Conservation (phyloP, 2,888 invertebrate species). For the Zaprionus obscuricornis region DNA sequence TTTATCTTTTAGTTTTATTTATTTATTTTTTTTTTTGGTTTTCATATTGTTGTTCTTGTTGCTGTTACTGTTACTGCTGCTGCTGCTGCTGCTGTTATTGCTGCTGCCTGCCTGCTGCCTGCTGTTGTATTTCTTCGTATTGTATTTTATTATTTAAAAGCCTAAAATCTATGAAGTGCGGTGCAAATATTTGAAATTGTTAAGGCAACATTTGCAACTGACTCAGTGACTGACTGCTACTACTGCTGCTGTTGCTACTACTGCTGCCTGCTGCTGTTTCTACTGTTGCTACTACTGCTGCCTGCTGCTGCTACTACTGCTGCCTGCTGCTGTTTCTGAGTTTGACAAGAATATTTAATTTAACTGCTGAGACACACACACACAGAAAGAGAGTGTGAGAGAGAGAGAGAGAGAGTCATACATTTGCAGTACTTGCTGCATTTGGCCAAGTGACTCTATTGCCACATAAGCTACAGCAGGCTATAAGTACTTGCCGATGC, state of each 20-base stretch:
- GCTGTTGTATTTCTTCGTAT: slow-evolving; percentile 5
- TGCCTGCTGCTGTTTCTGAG: too few relatives aligned
- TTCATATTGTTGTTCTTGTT: slow-evolving; percentile 17
- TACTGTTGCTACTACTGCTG: too few relatives aligned
- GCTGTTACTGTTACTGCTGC: slow-evolving; percentile 21
- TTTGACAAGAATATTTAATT: slow-evolving; percentile 75
- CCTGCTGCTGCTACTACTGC: too few relatives aligned
- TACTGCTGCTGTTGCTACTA: too few relatives aligned
- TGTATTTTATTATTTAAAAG: slow-evolving; percentile 75
- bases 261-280: too few relatives aligned
- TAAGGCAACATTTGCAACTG: slow-evolving; percentile 63
- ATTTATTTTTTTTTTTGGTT: slow-evolving; percentile 27
- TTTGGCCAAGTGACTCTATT: background rate
- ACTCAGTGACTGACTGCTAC: slow-evolving; percentile 65
- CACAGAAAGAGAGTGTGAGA: too few relatives aligned
- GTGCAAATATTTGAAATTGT: slow-evolving; percentile 74
- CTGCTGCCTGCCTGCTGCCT: background rate
- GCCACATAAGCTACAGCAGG: background rate
- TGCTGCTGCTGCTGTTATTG: background rate
- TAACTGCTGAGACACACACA: slow-evolving; percentile 39
- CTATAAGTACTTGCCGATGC: background rate
- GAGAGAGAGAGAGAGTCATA: too few relatives aligned
- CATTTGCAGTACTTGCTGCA: slow-evolving; percentile 24
- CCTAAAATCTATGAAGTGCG: slow-evolving; percentile 77
- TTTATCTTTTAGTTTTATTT: slow-evolving; percentile 31